Evolutionary conservation across 1,140 invertebrate species (phyloP).

Genomic region (Drosophila setifemur): DNA sequence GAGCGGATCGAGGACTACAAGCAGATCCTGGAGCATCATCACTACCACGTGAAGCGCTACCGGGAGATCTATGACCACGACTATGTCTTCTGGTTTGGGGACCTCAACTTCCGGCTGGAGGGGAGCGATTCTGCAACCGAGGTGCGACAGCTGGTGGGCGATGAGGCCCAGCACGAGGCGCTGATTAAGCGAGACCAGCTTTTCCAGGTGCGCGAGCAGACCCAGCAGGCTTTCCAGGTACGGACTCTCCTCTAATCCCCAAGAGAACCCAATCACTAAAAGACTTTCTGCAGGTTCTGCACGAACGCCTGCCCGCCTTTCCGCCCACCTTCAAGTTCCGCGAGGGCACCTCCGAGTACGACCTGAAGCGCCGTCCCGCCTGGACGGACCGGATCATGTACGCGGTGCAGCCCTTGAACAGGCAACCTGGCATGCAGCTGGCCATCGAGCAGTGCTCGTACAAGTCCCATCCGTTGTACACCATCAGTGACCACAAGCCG

Average conservation of each 20-base stretch:
- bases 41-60: constrained; percentile 88
- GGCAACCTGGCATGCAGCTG: constrained; percentile 79
- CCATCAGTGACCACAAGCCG: constrained; percentile 99
- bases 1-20: constrained; percentile 94
- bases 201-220: constrained; percentile 85
- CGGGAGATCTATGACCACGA: constrained; percentile 95
- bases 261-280: neutral
- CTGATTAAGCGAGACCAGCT: constrained; percentile 90
- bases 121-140: constrained; percentile 86
- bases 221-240: constrained; percentile 88
- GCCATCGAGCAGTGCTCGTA: constrained; percentile 90
- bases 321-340: constrained; percentile 95
- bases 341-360: constrained; percentile 88
- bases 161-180: constrained; percentile 86
- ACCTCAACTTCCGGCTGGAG: constrained; percentile 94
- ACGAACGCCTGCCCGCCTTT: constrained; percentile 89
- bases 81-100: constrained; percentile 98
- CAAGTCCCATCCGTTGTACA: constrained; percentile 91
- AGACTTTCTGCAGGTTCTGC: constrained; percentile 84
- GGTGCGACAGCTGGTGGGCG: constrained; percentile 86
- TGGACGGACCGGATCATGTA: constrained; percentile 99
- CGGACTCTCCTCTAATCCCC: too few relatives aligned
- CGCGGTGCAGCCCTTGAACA: constrained; percentile 86
- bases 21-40: constrained; percentile 89
- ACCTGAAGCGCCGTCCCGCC: constrained; percentile 94